Evolutionary conservation across 2,113 vertebrate species (phyloP).

Genomic region (Orientallactaga bullata): DNA sequence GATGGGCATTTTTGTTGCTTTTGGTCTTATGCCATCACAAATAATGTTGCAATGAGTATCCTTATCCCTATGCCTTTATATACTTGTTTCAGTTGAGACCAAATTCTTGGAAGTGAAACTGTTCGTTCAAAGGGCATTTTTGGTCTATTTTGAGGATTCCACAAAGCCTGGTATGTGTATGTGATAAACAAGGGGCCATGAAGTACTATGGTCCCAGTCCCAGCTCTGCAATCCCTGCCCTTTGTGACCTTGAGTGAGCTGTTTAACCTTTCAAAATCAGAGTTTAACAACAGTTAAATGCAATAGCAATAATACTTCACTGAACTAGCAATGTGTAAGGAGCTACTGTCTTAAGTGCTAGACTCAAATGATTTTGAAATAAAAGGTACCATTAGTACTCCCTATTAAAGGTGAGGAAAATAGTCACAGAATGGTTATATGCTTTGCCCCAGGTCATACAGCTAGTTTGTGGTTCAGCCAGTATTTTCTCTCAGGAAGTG

Average conservation of each 20-base stretch:
- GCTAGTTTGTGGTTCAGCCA: background rate
- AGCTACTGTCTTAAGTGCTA: background rate
- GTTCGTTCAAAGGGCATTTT: conserved; percentile 2
- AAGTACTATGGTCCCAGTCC: background rate
- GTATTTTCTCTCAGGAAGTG: background rate
- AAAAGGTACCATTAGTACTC: background rate
- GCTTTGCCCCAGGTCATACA: background rate
- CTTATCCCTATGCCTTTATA: conserved; percentile 7
- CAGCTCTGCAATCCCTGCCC: background rate
- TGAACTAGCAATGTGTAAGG: background rate
- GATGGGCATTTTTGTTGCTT: background rate
- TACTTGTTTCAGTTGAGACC: background rate
- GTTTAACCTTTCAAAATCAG: background rate
- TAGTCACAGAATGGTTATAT: background rate
- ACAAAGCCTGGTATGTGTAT: too few species aligned
- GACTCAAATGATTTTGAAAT: background rate
- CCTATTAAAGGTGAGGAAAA: background rate
- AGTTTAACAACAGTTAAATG: background rate
- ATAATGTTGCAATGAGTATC: background rate
- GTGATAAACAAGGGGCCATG: background rate
- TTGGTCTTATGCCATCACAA: background rate
- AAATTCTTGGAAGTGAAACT: conserved; percentile 40
- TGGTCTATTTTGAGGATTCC: background rate
- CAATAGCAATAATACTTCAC: background rate
- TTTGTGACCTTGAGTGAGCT: background rate